A percentile compares a stretch with the other conserved stretches of the same genome.
phyloP scores from a whole-genome alignment of 2,113 vertebrate genomes.

The Tychaedon coryphoeus region DNA sequence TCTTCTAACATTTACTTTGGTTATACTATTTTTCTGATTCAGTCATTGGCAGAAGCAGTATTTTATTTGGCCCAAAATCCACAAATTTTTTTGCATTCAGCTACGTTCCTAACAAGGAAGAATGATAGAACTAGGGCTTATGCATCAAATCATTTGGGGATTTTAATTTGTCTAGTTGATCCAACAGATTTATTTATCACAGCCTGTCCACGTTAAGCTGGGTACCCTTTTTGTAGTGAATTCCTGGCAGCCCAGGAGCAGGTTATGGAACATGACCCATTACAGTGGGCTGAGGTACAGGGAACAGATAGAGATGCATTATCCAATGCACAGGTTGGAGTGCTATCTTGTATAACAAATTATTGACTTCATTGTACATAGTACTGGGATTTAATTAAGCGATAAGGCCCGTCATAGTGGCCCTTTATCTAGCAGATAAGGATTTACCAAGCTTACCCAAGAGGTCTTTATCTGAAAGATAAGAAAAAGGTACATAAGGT shows the following conservation, averaged over 20 bases:
- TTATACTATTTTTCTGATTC: neutral
- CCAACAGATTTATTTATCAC: conserved; percentile 34
- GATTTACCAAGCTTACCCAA: conserved; percentile 65
- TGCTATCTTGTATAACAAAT: conserved; percentile 67
- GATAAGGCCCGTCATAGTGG: conserved; percentile 65
- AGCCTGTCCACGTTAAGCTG: neutral
- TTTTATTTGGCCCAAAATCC: neutral
- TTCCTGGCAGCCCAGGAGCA: conserved; percentile 9
- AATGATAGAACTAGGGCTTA: neutral
- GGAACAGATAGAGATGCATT: conserved; percentile 18
- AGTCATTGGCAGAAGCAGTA: neutral
- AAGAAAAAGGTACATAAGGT: conserved; percentile 59
- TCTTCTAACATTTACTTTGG: neutral
- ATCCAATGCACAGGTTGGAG: conserved; percentile 7
- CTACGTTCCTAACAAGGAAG: neutral
- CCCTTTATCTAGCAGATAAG: conserved; percentile 67
- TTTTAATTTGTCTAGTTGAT: neutral
- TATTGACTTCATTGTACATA: conserved; percentile 68
- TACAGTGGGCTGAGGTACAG: neutral
- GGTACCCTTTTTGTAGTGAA: neutral
- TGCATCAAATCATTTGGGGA: neutral
- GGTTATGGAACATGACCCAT: neutral
- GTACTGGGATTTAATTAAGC: conserved; percentile 73
- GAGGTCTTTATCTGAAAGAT: conserved; percentile 71
- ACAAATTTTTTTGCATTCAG: neutral